phyloP scores from a whole-genome alignment of 2,797 vertebrate species.

The Spheniscus humboldti region DNA sequence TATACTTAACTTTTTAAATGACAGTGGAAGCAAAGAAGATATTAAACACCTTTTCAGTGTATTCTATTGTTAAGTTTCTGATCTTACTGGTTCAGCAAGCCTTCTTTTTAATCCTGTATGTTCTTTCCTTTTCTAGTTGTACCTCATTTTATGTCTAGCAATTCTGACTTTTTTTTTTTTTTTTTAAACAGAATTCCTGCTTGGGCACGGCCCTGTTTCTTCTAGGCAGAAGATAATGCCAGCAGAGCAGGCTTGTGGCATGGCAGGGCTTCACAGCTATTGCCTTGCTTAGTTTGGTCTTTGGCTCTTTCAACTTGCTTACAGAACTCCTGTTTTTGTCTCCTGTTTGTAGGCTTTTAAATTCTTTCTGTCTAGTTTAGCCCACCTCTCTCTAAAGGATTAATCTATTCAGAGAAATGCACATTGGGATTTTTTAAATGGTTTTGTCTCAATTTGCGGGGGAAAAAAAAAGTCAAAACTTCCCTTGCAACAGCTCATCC shows the following conservation, averaged over 20 bases:
- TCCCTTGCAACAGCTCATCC: background rate
- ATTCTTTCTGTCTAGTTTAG: background rate
- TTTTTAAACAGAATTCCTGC: background rate
- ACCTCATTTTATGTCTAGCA: background rate
- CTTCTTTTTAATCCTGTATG: background rate
- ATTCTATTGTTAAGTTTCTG: background rate
- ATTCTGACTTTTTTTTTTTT: background rate
- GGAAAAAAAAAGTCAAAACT: background rate
- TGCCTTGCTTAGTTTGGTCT: background rate
- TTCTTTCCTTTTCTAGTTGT: background rate
- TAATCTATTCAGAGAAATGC: background rate
- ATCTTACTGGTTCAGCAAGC: background rate
- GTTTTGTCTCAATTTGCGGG: background rate
- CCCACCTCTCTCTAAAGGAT: background rate
- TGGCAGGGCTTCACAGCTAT: background rate
- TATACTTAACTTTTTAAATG: background rate
- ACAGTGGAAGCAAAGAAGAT: background rate
- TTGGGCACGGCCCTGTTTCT: background rate
- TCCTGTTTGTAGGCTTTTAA: background rate
- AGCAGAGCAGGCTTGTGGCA: background rate
- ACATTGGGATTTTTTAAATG: background rate
- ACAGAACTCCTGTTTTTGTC: background rate
- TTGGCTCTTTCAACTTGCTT: background rate
- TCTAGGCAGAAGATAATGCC: background rate
- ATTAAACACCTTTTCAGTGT: background rate